phyloP scores from a whole-genome alignment of 2,113 vertebrate genomes.

The Syngnathus scovelli region DNA sequence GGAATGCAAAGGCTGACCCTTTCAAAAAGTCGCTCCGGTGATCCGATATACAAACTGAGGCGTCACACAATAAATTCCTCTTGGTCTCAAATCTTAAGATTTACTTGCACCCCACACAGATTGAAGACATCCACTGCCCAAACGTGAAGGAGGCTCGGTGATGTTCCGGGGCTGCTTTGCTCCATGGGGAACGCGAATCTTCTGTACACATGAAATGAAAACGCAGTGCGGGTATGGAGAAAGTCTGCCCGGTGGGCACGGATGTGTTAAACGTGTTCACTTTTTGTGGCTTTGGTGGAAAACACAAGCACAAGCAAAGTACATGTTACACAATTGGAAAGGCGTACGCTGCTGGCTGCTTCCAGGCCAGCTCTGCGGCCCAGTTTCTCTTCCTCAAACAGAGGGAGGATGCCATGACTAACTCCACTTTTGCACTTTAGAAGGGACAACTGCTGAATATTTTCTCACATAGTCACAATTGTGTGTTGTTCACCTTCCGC shows the following conservation, averaged over 20 bases:
- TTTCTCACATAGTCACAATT: background rate
- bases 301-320: constrained; percentile 6
- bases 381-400: constrained; percentile 7
- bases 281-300: constrained; percentile 2
- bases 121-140: background rate
- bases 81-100: constrained; percentile 6
- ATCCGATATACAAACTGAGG: constrained; percentile 40
- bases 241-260: background rate
- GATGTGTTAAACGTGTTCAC: background rate
- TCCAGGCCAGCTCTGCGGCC: background rate
- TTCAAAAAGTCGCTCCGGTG: constrained; percentile 51
- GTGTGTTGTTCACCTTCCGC: background rate
- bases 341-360: background rate
- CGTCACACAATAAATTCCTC: constrained; percentile 23
- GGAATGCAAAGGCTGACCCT: constrained; percentile 54
- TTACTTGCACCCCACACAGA: background rate
- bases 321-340: constrained; percentile 11
- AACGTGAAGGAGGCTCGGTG: background rate
- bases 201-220: background rate
- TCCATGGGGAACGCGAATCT: background rate
- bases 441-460: background rate
- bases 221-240: background rate
- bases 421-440: background rate
- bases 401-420: constrained; percentile 1
- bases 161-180: background rate